These are phyloP conservation scores for Conops quadrifasciatus DNA, from an alignment of 2,888 invertebrate species.

Conservation along the genomic window DNA sequence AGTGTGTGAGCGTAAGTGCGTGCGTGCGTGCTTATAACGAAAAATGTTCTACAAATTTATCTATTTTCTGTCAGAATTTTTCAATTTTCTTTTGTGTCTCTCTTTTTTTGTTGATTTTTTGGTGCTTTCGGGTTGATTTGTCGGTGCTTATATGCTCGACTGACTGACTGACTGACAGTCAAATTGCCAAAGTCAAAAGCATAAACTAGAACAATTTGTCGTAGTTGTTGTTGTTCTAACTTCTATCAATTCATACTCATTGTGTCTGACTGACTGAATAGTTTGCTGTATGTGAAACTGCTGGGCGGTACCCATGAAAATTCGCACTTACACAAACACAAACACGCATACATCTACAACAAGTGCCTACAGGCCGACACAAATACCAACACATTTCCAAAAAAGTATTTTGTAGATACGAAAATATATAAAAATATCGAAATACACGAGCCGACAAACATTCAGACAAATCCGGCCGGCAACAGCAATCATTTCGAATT, in stretches of 20 bases:
- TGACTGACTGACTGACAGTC: neutral
- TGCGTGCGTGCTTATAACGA: neutral
- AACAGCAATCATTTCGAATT: neutral
- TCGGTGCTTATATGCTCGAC: neutral
- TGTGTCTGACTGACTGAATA: slow-evolving; percentile 33
- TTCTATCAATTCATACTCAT: slow-evolving; percentile 37
- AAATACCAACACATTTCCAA: neutral
- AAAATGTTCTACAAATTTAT: slow-evolving; percentile 16
- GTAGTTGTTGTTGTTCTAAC: slow-evolving; percentile 42
- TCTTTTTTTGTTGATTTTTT: slow-evolving; percentile 12
- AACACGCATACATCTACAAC: slow-evolving; percentile 41
- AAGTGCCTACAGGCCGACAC: slow-evolving; percentile 16
- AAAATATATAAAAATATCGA: too few species aligned
- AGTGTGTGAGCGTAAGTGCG: slow-evolving; percentile 47
- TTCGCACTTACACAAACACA: slow-evolving; percentile 48
- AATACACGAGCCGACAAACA: neutral
- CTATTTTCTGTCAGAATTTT: slow-evolving; percentile 33
- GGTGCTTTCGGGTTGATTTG: slow-evolving; percentile 16
- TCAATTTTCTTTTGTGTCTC: slow-evolving; percentile 40
- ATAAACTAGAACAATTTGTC: neutral
- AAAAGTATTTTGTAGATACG: too few species aligned
- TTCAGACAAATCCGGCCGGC: neutral
- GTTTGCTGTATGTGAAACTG: slow-evolving; percentile 57
- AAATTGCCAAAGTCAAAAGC: too few species aligned
- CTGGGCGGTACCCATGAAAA: slow-evolving; percentile 62